Evolutionary conservation across 64 coral and sea anemone genomes (phyloP), one percentile per base, ranked within the genome.

Genomic region (Porites lutea): DNA sequence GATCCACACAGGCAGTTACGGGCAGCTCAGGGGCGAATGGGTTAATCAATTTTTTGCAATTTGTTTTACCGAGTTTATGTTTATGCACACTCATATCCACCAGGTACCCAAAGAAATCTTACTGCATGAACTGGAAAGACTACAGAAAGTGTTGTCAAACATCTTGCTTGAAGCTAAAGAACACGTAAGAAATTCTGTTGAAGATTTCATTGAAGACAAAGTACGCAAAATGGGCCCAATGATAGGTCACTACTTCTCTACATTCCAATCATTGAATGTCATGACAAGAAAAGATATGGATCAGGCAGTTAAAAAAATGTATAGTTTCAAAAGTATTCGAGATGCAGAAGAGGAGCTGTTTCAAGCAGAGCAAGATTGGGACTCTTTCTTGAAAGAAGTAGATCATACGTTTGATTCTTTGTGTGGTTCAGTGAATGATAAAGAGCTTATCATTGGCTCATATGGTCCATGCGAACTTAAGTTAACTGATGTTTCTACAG

Each of bases 371-470:
- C 83, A 87, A 44, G 82, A 65, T 3, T 99, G 93, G 93, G 22
- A 99, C 83, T 46, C 43, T 2, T 99, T 99, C 78, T 69, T 99
- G 52, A 23, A 89, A 65, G 85, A 92, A 19, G 87, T 93, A 80
- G 97, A 96, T 93, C 44, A 44, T 48, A 86, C 88, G 72, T 23
- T 99, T 8, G 57, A 88, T 79, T 58, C 74, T 55, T 52, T 51
- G 27, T 13, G 37, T 12, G 43, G 27, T 71, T 43, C 13, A 48
- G 72, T 58, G 22, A 61, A 27, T 4, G 69, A 74, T 13, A 18
- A 19, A 64, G 37, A 79, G 27, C 65, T 98, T 65, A 9, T 12
- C 52, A 86, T 93, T 37, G 93, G 93, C 22, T 89, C 73, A 71
- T 69, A 51, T 15, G 96, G 66, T 12, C 93, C 96, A 47, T 88